phyloP scores from a whole-genome alignment of 2,113 vertebrate species.

The Bambusicola thoracicus region DNA sequence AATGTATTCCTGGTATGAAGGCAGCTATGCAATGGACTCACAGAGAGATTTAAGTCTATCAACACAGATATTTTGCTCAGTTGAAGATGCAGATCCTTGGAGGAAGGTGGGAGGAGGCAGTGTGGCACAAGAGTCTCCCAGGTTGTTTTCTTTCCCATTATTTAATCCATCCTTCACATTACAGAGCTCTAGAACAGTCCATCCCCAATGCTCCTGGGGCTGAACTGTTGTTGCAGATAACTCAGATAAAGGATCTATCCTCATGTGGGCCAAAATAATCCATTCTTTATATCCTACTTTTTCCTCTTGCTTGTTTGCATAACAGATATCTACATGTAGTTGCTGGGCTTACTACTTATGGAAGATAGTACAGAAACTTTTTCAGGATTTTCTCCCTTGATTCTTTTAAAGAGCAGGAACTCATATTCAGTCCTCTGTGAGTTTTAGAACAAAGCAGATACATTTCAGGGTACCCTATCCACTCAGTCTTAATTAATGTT shows the following conservation, averaged over 20 bases:
- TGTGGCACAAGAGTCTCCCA: background rate
- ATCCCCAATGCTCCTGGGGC: background rate
- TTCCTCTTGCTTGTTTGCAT: background rate
- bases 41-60: background rate
- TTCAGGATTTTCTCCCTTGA: background rate
- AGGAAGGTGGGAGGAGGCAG: background rate
- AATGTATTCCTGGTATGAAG: fast-evolving
- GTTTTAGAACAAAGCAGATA: background rate
- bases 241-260: background rate
- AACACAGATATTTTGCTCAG: background rate
- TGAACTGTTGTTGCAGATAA: background rate
- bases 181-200: background rate
- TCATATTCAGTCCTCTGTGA: background rate
- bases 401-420: background rate
- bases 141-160: background rate
- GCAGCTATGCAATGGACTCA: background rate
- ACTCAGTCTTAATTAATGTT: background rate
- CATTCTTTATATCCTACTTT: background rate
- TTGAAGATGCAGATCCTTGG: background rate
- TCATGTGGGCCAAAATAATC: background rate
- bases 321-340: background rate
- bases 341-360: background rate
- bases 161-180: background rate
- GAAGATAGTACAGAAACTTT: background rate
- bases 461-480: background rate